These are phyloP conservation scores for Acleris literana DNA, from an alignment of 2,888 invertebrate genomes.

Conservation along the genomic window DNA sequence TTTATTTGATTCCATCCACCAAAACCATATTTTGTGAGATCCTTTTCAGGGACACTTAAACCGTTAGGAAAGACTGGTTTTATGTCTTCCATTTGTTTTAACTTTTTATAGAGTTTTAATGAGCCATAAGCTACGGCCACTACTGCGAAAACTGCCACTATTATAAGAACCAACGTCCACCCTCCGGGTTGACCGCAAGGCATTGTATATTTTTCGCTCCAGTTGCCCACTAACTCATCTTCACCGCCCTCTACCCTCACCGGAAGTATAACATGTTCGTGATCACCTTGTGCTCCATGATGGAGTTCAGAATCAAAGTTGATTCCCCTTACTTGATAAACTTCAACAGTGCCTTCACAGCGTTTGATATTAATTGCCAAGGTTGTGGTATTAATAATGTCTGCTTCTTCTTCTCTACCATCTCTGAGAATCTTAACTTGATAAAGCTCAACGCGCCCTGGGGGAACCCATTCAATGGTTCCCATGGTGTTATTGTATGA, in stretches of 20 bases:
- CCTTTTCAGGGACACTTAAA: slow-evolving; percentile 78
- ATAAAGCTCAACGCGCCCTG: slow-evolving; percentile 84
- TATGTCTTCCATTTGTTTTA: slow-evolving; percentile 86
- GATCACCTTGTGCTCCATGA: slow-evolving; percentile 60
- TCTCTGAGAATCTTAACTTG: slow-evolving; percentile 77
- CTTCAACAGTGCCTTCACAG: slow-evolving; percentile 67
- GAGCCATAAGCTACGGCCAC: slow-evolving; percentile 62
- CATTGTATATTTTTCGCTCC: slow-evolving; percentile 67
- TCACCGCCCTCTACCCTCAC: slow-evolving; percentile 40
- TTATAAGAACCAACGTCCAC: slow-evolving; percentile 62
- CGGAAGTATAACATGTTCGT: slow-evolving; percentile 53
- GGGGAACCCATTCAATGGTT: slow-evolving; percentile 77
- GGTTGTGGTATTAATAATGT: slow-evolving; percentile 60
- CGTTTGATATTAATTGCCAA: slow-evolving; percentile 51
- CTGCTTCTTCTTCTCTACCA: slow-evolving; percentile 47
- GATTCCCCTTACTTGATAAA: slow-evolving; percentile 71
- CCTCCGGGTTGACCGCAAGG: slow-evolving; percentile 63
- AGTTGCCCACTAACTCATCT: slow-evolving; percentile 61
- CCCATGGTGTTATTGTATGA: slow-evolving; percentile 57
- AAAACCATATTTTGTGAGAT: slow-evolving; percentile 69
- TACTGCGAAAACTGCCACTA: slow-evolving; percentile 61
- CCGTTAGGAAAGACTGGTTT: slow-evolving; percentile 87
- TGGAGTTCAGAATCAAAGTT: slow-evolving; percentile 66
- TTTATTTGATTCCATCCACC: slow-evolving; percentile 68
- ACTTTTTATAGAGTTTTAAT: slow-evolving; percentile 83